These are phyloP conservation scores for Engraulis encrasicolus DNA, from an alignment of 2,113 vertebrate species.

Conservation along the genomic window DNA sequence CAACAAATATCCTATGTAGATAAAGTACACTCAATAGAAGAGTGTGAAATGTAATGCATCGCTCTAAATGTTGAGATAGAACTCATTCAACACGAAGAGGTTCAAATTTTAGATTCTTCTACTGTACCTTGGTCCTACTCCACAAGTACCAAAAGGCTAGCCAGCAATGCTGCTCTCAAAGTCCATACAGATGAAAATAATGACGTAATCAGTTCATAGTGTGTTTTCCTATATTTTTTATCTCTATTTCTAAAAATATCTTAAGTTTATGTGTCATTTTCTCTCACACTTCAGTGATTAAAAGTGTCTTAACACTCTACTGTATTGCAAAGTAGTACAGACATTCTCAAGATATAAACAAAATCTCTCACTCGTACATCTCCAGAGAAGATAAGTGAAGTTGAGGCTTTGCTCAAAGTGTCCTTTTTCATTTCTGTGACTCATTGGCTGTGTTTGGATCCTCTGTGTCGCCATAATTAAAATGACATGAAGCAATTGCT, in stretches of 20 bases:
- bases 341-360: background rate
- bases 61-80: too few relatives aligned
- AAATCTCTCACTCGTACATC: background rate
- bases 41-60: too few relatives aligned
- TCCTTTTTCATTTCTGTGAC: background rate
- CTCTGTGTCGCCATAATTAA: background rate
- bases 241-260: too few relatives aligned
- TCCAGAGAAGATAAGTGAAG: background rate
- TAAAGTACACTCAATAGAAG: too few relatives aligned
- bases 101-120: too few relatives aligned
- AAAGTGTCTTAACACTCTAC: background rate
- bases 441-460: background rate
- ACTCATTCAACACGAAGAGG: too few relatives aligned
- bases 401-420: background rate
- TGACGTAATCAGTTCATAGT: background rate
- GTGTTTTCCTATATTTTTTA: background rate
- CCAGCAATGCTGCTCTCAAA: background rate
- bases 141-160: background rate
- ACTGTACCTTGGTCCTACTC: too few relatives aligned
- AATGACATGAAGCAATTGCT: background rate
- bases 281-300: background rate
- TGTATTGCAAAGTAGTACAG: background rate
- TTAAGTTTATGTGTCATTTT: background rate
- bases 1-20: too few relatives aligned
- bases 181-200: background rate